These are phyloP conservation scores for Chrysopa pallens DNA, from an alignment of 1,140 invertebrate species.

Conservation along the genomic window DNA sequence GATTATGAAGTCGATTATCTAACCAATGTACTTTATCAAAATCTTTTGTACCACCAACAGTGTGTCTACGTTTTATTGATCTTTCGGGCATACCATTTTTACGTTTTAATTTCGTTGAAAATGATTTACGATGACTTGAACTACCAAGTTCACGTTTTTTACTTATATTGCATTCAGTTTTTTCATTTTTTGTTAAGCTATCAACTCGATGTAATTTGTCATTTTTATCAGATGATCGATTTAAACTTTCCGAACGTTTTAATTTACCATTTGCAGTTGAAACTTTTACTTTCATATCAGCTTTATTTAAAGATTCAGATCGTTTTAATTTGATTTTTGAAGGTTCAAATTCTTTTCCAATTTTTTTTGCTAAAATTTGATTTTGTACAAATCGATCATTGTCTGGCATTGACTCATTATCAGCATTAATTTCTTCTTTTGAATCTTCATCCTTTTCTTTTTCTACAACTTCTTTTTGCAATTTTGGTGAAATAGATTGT, in stretches of 20 bases:
- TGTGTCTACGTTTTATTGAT: slow-evolving; percentile 74
- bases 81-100: slow-evolving; percentile 58
- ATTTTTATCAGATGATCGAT: slow-evolving; percentile 27
- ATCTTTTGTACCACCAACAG: slow-evolving; percentile 78
- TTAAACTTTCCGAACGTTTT: slow-evolving; percentile 34
- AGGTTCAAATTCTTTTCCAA: not conserved
- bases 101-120: slow-evolving; percentile 43
- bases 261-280: slow-evolving; percentile 25
- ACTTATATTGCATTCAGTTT: slow-evolving; percentile 61
- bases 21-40: slow-evolving; percentile 47
- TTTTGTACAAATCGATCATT: not conserved
- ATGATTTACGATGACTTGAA: slow-evolving; percentile 23
- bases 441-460: slow-evolving; percentile 21
- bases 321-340: slow-evolving; percentile 26
- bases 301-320: slow-evolving; percentile 41
- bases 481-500: slow-evolving; percentile 7
- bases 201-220: slow-evolving; percentile 36
- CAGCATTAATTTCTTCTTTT: slow-evolving; percentile 15
- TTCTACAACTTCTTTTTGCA: slow-evolving; percentile 12
- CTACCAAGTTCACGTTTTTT: slow-evolving; percentile 42
- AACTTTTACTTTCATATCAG: slow-evolving; percentile 23
- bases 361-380: not conserved
- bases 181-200: slow-evolving; percentile 59
- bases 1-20: slow-evolving; percentile 30
- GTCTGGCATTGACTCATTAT: slow-evolving; percentile 14